These are phyloP conservation scores for Phrynocephalus guinanensis DNA, from an alignment of 2,797 vertebrate genomes.

Conservation along the genomic window DNA sequence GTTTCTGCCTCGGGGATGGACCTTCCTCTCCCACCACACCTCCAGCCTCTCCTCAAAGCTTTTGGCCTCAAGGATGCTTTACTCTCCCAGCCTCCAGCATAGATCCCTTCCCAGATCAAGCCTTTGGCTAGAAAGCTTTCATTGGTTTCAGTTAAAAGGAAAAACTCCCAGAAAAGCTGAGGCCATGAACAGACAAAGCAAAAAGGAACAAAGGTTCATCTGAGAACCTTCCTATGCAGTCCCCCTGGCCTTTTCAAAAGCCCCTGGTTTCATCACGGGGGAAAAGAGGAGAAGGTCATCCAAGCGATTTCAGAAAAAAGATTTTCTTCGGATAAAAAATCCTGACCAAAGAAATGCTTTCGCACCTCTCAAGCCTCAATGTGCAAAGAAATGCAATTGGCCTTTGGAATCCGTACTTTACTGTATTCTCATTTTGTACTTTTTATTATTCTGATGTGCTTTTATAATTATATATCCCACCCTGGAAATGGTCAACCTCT, in stretches of 20 bases:
- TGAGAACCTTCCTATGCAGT: not conserved
- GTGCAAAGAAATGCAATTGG: too few species aligned
- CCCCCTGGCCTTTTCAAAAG: constrained; percentile 12
- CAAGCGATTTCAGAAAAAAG: too few species aligned
- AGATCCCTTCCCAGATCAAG: constrained; percentile 53
- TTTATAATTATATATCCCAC: too few species aligned
- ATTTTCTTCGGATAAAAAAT: too few species aligned
- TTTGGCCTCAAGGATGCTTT: constrained; percentile 48
- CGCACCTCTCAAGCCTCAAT: too few species aligned
- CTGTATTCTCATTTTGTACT: too few species aligned
- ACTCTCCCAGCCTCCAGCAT: constrained; percentile 51
- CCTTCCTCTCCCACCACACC: constrained; percentile 16
- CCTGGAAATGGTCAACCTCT: too few species aligned
- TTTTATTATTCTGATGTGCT: too few species aligned
- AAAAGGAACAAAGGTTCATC: constrained; percentile 13
- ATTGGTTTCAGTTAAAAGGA: constrained; percentile 51
- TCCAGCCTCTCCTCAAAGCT: constrained; percentile 33
- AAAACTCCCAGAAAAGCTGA: constrained; percentile 14
- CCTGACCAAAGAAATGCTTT: too few species aligned
- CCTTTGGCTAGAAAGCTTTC: constrained; percentile 58
- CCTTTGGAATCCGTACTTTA: too few species aligned
- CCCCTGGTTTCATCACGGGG: constrained; percentile 30
- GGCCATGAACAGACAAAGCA: constrained; percentile 36
- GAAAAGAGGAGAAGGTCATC: too few species aligned
- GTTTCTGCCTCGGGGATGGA: constrained; percentile 36